Evolutionary conservation across 2,113 vertebrate species (phyloP), one percentile per base, ranked within the genome.

Genomic region (Narcine bancroftii): DNA sequence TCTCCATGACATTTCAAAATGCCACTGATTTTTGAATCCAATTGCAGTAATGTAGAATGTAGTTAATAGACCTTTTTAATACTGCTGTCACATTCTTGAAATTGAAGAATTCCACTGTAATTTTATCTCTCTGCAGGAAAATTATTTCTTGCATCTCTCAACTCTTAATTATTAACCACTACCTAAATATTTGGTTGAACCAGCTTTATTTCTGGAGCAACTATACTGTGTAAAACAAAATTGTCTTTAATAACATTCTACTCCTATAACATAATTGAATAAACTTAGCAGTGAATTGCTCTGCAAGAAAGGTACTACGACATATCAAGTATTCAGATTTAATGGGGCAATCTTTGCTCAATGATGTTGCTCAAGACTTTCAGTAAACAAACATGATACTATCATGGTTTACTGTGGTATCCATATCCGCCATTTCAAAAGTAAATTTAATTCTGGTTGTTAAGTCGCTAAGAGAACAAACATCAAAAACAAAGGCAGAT

Each of bases 1-100:
- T 87, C 33, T 63, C 53, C 53, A 87, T 63, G 81, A 24, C 81
- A 87, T 87, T 87, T 87, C 36, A 87, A 87, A 87, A 87, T 87
- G 81, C 60, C 81, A 87, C 81, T 21, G 81, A 87, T 17, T 60
- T 87, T 36, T 60, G 15, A 60, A 87, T 60, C 17, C 53, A 87
- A 53, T 15, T 87, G n/a, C 21, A 87, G 33, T 87, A 19, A 87
- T n/a, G n/a, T n/a, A 87, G 53, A 87, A 87, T 87, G 50, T 13
- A 87, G 81, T 60, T 87, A 87, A 87, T 63, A 36, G 81, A 69
- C 66, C 36, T 53, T 87, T 83, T 87, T 85, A 87, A 36, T 63
- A 63, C 36, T 19, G 15, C 33, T 87, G 81, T 87, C 81, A 39
- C 81, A 60, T 87, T 36, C 53, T 63, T n/a, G 19, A 60, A 21